Base-by-base conservation (phyloP, 2,797 vertebrate species). In the Spea hammondii region DNA sequence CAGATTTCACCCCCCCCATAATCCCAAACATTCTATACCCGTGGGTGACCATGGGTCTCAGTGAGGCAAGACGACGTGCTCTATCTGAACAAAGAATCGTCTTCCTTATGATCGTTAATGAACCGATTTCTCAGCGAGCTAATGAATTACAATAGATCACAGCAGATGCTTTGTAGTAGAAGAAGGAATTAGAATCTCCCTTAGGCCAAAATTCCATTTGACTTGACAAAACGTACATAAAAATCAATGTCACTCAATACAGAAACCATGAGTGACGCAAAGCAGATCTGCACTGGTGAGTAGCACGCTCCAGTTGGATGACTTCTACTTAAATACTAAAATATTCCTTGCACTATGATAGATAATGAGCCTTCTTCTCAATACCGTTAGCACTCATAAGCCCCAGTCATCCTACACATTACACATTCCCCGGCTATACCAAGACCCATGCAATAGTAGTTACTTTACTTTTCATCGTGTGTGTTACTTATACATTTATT, bases 221-320 rank as follows among this genome's bases (percentile, higher is more conserved):
- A 88, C 82, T 85, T 86, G 81, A 85, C 82, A 84, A 64, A 84
- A 76, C 82, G 83, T 66, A 88, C 68, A 82, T 79, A 85, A 83
- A 89, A 89, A 89, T 85, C 65, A 83, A 84, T 79, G 32, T 70
- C 79, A 78, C 53, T 89, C 83, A 81, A 87, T 84, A 87, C 86
- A 80, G 54, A 88, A 79, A 55, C 59, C 67, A 64, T 48, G 14
- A 65, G 10, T 57, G 53, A 74, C 74, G 47, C 4, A 69, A 69
- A 70, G 45, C 55, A 51, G 67, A 32, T 32, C 14, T 60, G 7
- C 5, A 46, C 32, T 48, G 9, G 9, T 69, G 47, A 69, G 46
- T 62, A 65, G 64, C 48, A 60, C 71, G 44, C 14, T 7, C 5
- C 67, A 57, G n/a, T 45, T 10, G 54, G 11, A 32, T 65, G 4